Evolutionary conservation across 2,113 vertebrate species (phyloP), one percentile per base, ranked within the genome.

Genomic region (Alosa alosa): DNA sequence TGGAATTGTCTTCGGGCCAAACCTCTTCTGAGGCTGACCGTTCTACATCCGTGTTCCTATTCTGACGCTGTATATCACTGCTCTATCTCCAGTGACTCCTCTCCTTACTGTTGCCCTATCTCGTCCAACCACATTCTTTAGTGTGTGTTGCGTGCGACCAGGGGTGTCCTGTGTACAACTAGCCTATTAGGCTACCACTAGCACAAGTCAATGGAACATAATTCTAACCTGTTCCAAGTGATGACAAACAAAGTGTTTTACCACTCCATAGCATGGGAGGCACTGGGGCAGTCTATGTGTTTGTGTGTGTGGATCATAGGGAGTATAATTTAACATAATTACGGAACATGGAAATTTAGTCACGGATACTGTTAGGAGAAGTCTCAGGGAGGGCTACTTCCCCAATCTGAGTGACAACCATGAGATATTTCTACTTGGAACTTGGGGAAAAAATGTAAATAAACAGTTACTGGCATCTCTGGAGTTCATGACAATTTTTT

Each of bases 61-160:
- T 78, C 25, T 78, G 72, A 39, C 72, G 72, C 72, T 13, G 31
- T 41, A 10, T 78, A 78, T 39, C 72, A 36, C 72, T 15, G 72
- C 13, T 39, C 36, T 78, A 78, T 78, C 72, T 39, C 31, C 72
- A 39, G 72, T 36, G 31, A 39, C 72, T 78, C 31, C 31, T 78
- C 72, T 39, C 64, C 13, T 72, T 39, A 36, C 36, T 11, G 31
- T 78, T 39, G 72, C 36, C 36, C 72, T 41, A 15, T 11, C 72
- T 78, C 39, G 72, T 78, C 72, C 36, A 78, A 78, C 72, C 31
- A 39, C 72, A 78, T 78, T 78, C 72, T 78, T 78, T 41, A 78
- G 31, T 36, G 72, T 75, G 36, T 78, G 72, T 78, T 78, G 72
- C 36, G 31, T 78, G 72, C 72, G 31, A 36, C 72, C 11, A 36